Conservation (phyloP, 2,113 vertebrate genomes). For the Numida meleagris region DNA sequence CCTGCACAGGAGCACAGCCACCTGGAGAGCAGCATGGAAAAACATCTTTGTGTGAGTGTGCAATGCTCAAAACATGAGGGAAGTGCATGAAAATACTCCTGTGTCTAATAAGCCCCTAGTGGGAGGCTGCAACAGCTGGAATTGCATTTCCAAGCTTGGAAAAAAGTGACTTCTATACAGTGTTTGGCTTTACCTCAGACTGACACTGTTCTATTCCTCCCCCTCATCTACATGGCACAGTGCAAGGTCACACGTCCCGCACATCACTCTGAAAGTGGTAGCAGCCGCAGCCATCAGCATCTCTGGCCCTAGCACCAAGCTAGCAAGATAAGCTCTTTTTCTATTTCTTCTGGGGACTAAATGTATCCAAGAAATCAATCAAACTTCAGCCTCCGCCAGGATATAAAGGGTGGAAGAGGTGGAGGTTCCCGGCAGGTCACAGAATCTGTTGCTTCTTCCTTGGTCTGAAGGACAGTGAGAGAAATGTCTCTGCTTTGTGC, state of each 20-base stretch:
- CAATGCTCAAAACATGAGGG: neutral
- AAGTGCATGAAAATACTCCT: neutral
- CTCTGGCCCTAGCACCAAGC: neutral
- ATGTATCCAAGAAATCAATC: conserved; percentile 31
- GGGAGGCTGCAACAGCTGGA: neutral
- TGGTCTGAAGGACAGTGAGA: conserved; percentile 10
- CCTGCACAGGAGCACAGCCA: neutral
- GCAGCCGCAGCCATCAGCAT: neutral
- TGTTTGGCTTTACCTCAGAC: neutral
- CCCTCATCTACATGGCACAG: neutral
- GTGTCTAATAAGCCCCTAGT: neutral
- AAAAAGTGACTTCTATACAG: neutral
- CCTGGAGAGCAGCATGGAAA: neutral
- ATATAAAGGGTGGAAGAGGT: neutral
- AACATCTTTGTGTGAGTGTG: neutral
- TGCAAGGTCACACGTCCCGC: neutral
- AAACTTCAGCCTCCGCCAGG: conserved; percentile 11
- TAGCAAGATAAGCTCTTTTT: conserved; percentile 5
- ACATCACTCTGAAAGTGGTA: neutral
- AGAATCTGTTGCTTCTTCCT: neutral
- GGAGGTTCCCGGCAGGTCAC: conserved; percentile 1
- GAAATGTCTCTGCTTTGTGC: conserved; percentile 2
- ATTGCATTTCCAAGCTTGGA: neutral
- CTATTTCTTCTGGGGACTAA: neutral
- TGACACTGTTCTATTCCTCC: neutral